Evolutionary conservation across 2,113 vertebrate species (phyloP), one percentile per base, ranked within the genome.

Genomic region (Dunckerocampus dactyliophorus): DNA sequence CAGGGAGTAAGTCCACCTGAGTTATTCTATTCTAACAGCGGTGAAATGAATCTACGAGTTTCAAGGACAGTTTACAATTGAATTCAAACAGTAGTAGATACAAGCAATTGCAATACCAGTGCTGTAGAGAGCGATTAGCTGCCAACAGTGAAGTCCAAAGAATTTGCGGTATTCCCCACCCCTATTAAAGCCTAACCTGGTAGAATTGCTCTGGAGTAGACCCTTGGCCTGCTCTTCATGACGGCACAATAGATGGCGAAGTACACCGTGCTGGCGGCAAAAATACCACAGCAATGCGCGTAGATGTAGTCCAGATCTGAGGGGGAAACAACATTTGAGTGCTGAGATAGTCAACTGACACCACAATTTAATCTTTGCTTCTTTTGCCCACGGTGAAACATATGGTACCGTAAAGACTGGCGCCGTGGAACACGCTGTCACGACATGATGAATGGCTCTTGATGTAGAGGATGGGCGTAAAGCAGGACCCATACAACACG

Each of bases 291-390:
- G 67, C 89, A 92, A 62, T 94, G 91, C 8, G 93, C 92, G 71
- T 91, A 91, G n/a, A 95, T 86, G 20, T 97, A 98, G 79, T 98
- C 94, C 42, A 95, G 83, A 80, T 96, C 95, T 98, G 88, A 55
- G 56, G n/a, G 65, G 43, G 0, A 59, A 42, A 49, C 4, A 22
- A 47, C 11, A 47, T 47, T 19, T n/a, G 8, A 6, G 70, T 16
- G 28, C 1, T 8, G 9, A 13, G 14, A 3, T 43, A 3, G 13
- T 13, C 39, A 12, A 43, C 5, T 43, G 39, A 43, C 39, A 39
- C 9, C 37, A 3, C 39, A 43, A 43, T 43, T 39, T 12, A 37
- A 37, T 37, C 6, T 11, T 39, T 39, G 37, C 10, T 39, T 39
- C 10, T 39, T 13, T 43, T 43, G 13, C 11, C 37, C 37, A 12